Conservation (phyloP, 1,140 invertebrate species). For the Potamilus streckersoni region DNA sequence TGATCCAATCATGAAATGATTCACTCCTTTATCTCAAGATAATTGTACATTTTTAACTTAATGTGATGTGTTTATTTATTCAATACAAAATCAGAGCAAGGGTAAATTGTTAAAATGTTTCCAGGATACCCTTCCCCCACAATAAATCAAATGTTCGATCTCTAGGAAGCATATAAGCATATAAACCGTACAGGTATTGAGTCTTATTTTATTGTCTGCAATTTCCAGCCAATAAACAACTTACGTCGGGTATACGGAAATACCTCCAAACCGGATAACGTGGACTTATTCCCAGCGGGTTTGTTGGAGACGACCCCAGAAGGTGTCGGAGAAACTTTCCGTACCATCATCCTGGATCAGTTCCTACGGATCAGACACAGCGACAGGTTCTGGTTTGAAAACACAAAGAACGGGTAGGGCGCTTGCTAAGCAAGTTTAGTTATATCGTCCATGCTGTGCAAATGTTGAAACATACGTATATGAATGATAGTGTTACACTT, state of each 20-base stretch:
- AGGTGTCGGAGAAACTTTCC: constrained; percentile 85
- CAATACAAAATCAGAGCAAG: background rate
- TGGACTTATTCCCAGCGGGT: constrained; percentile 94
- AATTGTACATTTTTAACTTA: too few relatives aligned
- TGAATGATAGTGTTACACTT: too few relatives aligned
- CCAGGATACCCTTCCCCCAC: background rate
- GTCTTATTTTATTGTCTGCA: background rate
- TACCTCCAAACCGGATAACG: constrained; percentile 25
- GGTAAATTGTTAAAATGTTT: background rate
- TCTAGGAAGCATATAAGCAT: too few relatives aligned
- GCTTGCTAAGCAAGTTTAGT: too few relatives aligned
- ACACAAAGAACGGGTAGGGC: constrained; percentile 71
- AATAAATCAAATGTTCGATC: too few relatives aligned
- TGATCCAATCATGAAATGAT: too few relatives aligned
- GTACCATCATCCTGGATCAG: constrained; percentile 91
- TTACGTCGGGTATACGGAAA: constrained; percentile 73
- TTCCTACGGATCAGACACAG: constrained; percentile 91
- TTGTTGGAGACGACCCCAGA: constrained; percentile 87
- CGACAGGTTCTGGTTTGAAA: constrained; percentile 99
- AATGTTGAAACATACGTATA: too few relatives aligned
- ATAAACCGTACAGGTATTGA: background rate
- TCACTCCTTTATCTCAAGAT: too few relatives aligned
- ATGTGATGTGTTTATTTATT: too few relatives aligned
- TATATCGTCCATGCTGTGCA: too few relatives aligned
- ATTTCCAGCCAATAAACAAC: constrained; percentile 75